Base-by-base conservation (phyloP, 2,888 invertebrate genomes). In the Pollenia griseotomentosa region DNA sequence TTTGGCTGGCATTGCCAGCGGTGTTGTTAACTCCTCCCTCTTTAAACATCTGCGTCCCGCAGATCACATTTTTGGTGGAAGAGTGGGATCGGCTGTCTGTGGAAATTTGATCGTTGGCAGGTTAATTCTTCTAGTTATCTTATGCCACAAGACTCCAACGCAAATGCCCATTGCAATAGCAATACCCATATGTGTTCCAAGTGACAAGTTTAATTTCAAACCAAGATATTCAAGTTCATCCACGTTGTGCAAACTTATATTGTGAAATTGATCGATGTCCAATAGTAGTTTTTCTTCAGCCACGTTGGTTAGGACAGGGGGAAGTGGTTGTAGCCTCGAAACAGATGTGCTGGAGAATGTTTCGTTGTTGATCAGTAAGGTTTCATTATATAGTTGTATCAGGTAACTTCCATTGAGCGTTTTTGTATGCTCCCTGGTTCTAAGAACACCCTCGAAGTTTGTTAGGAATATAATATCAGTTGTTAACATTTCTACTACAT, bases 1-100 rank as follows among this genome's bases (percentile, higher is more conserved):
- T 19, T 19, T 19, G 19, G 19, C 19, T 19, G 57, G 8, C 42
- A 7, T 42, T 42, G 42, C 12, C 63, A 19, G 19, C 19, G 11
- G 40, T 42, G 42, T n/a, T 65, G 44, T 44, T 65, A 65, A 44
- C 63, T 23, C 66, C 46, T 66, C 66, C 66, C 66, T 65, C 44
- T 12, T 65, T 65, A 65, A 65, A 65, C 3, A 16, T 66, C 46
- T 66, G 46, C 66, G 66, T 48, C 46, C 66, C 46, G 46, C 48
- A 66, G 66, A 66, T 23, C 66, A 46, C 40, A 2, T 40, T 6
- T 2, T 40, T 1, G 44, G 65, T 46, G 16, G 16, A 7, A 11
- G 10, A 2, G 19, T 4, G 8, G 65, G 19, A 19, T 6, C n/a
- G 8, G 11, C 8, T 14, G 44, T 10, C 46, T 14, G 48, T 11